Evolutionary conservation across 35 echinoderm and acorn worm species (phyloP).

Genomic region (Hemicentrotus pulcherrimus): DNA sequence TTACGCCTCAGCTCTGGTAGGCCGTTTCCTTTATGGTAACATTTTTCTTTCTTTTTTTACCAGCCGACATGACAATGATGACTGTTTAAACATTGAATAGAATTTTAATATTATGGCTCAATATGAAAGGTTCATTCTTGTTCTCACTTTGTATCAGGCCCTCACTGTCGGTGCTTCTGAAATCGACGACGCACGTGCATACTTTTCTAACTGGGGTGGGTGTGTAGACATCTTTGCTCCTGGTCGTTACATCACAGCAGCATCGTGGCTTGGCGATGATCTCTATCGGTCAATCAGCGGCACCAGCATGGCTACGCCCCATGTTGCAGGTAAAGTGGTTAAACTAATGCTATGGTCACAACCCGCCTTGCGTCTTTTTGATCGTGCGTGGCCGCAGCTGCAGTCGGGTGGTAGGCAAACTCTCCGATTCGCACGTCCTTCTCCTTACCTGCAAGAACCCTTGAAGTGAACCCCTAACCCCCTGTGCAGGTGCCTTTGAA

Average conservation of each 20-base stretch:
- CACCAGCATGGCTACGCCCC: conserved; percentile 87
- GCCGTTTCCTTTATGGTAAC: no score
- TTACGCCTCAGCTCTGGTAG: no score
- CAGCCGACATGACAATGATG: neutral
- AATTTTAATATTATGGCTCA: neutral
- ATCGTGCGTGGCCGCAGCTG: no score
- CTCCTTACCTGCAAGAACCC: no score
- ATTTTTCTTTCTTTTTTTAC: neutral
- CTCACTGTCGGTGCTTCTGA: conserved; percentile 80
- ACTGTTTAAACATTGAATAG: no score
- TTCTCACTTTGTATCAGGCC: conserved; percentile 50
- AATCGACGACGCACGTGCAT: conserved; percentile 67
- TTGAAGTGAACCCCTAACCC: no score
- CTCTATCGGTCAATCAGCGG: conserved; percentile 75
- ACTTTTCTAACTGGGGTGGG: conserved; percentile 90
- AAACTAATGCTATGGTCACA: neutral
- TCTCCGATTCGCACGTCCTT: no score
- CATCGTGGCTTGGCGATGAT: conserved; percentile 68
- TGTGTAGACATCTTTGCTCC: conserved; percentile 92
- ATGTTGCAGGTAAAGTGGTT: conserved; percentile 71
- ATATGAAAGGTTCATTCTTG: neutral
- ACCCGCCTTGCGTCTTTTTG: no score
- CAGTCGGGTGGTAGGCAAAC: no score
- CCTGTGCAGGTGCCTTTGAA: no score
- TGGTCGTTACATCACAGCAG: conserved; percentile 78